Evolutionary conservation across 2,888 invertebrate genomes (phyloP).

Genomic region (Aleiodes leptofemur): DNA sequence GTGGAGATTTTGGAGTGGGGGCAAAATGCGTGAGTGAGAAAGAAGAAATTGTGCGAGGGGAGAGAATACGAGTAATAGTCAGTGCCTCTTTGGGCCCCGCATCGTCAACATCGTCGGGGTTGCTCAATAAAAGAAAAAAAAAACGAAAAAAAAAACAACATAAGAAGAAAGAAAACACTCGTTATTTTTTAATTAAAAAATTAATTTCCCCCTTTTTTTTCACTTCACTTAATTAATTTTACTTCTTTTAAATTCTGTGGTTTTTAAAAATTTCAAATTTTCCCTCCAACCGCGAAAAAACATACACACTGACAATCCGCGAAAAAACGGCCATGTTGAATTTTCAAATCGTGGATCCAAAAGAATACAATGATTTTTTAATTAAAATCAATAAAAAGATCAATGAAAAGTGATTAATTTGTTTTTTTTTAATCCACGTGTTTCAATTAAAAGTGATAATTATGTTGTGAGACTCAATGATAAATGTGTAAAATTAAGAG

Average conservation of each 20-base stretch:
- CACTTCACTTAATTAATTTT: neutral
- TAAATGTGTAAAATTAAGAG: neutral
- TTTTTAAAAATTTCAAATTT: neutral
- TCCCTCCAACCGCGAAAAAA: neutral
- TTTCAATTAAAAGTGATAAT: neutral
- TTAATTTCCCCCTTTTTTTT: constrained; percentile 1
- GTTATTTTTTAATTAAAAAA: neutral
- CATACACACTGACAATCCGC: neutral
- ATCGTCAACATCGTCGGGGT: constrained; percentile 66
- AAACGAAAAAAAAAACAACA: constrained; percentile 24
- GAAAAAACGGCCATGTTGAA: neutral
- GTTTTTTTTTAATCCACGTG: neutral
- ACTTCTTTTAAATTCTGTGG: constrained; percentile 4
- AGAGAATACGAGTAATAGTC: constrained; percentile 59
- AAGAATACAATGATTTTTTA: neutral
- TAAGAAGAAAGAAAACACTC: neutral
- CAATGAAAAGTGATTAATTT: neutral
- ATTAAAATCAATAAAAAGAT: neutral
- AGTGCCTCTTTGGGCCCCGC: constrained; percentile 73
- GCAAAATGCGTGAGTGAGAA: constrained; percentile 42
- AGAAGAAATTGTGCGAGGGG: constrained; percentile 33
- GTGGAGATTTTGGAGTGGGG: constrained; percentile 24
- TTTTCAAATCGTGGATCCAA: neutral
- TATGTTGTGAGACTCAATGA: neutral
- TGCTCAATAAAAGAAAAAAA: constrained; percentile 43